Evolutionary conservation across 2,797 vertebrate genomes (phyloP).

Genomic region (Salmo trutta): DNA sequence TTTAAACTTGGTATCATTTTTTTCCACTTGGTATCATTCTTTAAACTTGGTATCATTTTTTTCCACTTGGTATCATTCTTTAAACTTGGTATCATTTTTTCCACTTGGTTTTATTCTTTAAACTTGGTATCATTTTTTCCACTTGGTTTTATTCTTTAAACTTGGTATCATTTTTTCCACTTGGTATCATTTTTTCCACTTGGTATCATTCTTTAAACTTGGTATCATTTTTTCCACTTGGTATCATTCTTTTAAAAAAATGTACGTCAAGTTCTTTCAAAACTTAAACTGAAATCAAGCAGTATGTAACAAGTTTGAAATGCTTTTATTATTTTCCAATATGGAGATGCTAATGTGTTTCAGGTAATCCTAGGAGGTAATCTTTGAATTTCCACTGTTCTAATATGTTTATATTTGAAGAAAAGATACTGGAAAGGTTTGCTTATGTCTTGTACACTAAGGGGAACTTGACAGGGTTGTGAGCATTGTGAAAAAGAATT

Average conservation of each 20-base stretch:
- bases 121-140: no score
- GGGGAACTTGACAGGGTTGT: not conserved
- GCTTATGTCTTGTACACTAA: slow-evolving; percentile 26
- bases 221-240: not conserved
- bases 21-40: not conserved
- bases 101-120: not conserved
- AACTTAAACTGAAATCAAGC: slow-evolving; percentile 31
- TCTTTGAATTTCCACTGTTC: slow-evolving; percentile 29
- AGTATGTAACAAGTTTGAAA: slow-evolving; percentile 30
- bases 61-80: not conserved
- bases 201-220: not conserved
- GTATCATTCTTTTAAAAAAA: not conserved
- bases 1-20: not conserved
- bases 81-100: not conserved
- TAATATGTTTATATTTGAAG: slow-evolving; percentile 30
- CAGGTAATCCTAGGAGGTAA: not conserved
- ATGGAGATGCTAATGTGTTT: slow-evolving; percentile 32
- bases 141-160: not conserved
- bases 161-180: not conserved
- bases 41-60: no score
- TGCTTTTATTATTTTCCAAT: slow-evolving; percentile 11
- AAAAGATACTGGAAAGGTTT: slow-evolving; percentile 14
- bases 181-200: not conserved
- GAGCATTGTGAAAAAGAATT: not conserved
- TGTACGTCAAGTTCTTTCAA: slow-evolving; percentile 27